These are phyloP conservation scores for Ditylenchus weischeri DNA, from an alignment of 2,888 invertebrate species.

Conservation along the genomic window DNA sequence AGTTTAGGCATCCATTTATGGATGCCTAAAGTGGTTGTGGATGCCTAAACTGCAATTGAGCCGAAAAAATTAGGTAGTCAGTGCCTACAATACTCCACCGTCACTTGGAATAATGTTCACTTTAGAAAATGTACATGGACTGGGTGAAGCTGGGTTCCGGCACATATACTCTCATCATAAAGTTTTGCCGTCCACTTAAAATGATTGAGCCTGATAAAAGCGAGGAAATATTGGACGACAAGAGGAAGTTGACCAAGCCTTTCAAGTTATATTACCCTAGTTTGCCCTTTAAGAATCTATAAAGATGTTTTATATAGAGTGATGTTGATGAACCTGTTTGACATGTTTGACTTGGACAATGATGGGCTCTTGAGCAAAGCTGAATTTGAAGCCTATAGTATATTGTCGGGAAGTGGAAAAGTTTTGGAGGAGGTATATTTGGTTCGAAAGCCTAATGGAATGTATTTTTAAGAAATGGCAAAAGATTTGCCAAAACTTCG, in stretches of 20 bases:
- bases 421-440: conserved; percentile 12
- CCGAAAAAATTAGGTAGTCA: no score
- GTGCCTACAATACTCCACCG: no score
- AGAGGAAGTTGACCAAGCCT: conserved; percentile 27
- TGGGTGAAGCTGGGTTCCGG: conserved; percentile 30
- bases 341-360: conserved; percentile 61
- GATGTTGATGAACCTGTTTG: conserved; percentile 61
- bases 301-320: conserved; percentile 41
- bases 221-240: conserved; percentile 28
- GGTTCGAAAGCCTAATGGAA: no score
- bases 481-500: conserved; percentile 19
- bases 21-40: no score
- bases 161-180: conserved; percentile 24
- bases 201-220: conserved; percentile 31
- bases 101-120: neutral
- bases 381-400: conserved; percentile 32
- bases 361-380: conserved; percentile 60
- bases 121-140: conserved; percentile 14
- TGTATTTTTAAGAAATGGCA: conserved; percentile 29
- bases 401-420: conserved; percentile 26
- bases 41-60: no score
- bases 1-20: no score
- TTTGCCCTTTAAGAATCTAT: neutral
- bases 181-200: conserved; percentile 30
- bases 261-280: conserved; percentile 18